These are phyloP conservation scores for Coleophora deauratella DNA, from an alignment of 2,888 invertebrate species.

Conservation along the genomic window DNA sequence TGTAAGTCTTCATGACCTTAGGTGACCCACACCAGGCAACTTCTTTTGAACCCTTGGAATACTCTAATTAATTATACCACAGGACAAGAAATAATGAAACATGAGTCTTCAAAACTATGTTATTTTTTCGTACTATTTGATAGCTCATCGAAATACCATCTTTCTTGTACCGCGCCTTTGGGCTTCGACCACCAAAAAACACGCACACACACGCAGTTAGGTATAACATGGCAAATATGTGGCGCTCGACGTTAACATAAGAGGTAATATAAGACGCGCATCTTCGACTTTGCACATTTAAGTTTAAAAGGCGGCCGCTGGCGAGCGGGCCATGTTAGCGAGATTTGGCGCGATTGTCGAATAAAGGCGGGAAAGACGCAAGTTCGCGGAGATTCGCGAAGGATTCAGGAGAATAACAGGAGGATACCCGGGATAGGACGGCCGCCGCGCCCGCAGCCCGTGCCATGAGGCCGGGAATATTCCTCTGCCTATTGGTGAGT, in stretches of 20 bases:
- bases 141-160: too few species aligned
- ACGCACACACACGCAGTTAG: slow-evolving; percentile 44
- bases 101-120: too few species aligned
- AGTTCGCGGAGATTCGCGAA: too few species aligned
- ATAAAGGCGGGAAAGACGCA: slow-evolving; percentile 12
- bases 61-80: too few species aligned
- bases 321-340: slow-evolving; percentile 63
- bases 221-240: slow-evolving; percentile 64
- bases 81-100: too few species aligned
- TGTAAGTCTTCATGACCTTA: too few species aligned
- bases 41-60: too few species aligned
- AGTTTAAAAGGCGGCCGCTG: slow-evolving; percentile 62
- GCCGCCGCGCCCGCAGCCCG: slow-evolving; percentile 50
- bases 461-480: slow-evolving; percentile 63
- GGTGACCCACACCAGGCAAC: too few species aligned
- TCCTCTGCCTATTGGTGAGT: slow-evolving; percentile 61
- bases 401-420: too few species aligned
- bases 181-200: slow-evolving; percentile 24
- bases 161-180: too few species aligned
- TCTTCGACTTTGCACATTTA: slow-evolving; percentile 71
- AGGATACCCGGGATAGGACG: slow-evolving; percentile 13
- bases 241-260: slow-evolving; percentile 68
- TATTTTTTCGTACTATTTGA: too few species aligned
- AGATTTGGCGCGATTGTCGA: slow-evolving; percentile 35
- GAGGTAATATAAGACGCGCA: slow-evolving; percentile 73